phyloP scores from a whole-genome alignment of 2,888 invertebrate species.

The Lacanobia wlatinum region DNA sequence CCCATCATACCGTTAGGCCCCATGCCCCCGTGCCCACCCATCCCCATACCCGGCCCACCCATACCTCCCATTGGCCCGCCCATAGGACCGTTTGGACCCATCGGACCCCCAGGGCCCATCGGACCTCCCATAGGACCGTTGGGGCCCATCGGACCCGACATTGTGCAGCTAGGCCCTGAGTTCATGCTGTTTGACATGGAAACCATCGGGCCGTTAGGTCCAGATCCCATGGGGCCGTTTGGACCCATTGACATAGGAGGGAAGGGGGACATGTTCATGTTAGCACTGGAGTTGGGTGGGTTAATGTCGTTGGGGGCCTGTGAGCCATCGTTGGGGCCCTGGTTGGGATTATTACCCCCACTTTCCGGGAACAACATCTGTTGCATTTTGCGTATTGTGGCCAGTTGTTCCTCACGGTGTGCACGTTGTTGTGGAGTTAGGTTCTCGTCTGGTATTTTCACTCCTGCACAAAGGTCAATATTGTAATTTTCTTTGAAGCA shows the following conservation, averaged over 20 bases:
- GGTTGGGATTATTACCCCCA: conserved; percentile 80
- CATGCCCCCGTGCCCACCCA: conserved; percentile 83
- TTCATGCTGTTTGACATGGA: conserved; percentile 87
- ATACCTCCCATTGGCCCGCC: conserved; percentile 84
- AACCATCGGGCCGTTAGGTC: conserved; percentile 87
- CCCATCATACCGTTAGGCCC: conserved; percentile 89
- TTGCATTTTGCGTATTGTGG: conserved; percentile 97
- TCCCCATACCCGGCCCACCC: conserved; percentile 80
- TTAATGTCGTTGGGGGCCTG: conserved; percentile 83
- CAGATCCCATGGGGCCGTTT: conserved; percentile 85
- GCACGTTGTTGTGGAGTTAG: conserved; percentile 98
- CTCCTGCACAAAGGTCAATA: conserved; percentile 85
- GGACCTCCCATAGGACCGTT: conserved; percentile 79
- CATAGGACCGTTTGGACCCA: conserved; percentile 78
- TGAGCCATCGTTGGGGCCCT: conserved; percentile 77
- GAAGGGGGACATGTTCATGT: conserved; percentile 84
- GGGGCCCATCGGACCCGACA: conserved; percentile 85
- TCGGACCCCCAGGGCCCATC: conserved; percentile 81
- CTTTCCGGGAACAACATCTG: conserved; percentile 97
- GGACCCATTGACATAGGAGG: conserved; percentile 86
- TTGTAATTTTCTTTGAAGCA: conserved; percentile 14
- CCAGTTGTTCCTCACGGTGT: conserved; percentile 97
- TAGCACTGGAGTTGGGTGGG: conserved; percentile 84
- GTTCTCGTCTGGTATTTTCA: conserved; percentile 98
- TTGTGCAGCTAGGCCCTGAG: conserved; percentile 87